Evolutionary conservation across 2,797 vertebrate genomes (phyloP).

Genomic region (Characodon lateralis): DNA sequence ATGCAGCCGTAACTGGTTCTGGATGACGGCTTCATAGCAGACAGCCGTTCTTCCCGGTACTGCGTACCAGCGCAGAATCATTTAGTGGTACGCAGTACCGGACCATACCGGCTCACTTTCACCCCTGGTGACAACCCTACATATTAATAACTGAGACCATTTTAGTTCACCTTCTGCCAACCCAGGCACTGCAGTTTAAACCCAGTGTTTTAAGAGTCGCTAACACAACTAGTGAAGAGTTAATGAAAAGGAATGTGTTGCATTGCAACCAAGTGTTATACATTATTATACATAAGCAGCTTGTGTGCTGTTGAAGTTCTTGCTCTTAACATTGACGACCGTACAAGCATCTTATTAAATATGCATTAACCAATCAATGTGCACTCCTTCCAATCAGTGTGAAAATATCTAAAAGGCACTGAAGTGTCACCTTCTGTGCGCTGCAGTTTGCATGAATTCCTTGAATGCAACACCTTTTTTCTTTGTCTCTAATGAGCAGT

Average conservation of each 20-base stretch:
- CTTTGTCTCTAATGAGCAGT: conserved; percentile 49
- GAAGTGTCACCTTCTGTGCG: conserved; percentile 14
- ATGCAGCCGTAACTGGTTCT: too few species aligned
- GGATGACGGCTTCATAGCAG: too few species aligned
- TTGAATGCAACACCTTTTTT: conserved; percentile 38
- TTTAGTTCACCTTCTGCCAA: neutral
- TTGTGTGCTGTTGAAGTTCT: neutral
- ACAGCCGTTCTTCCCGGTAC: too few species aligned
- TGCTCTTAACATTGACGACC: neutral
- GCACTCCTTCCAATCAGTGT: neutral
- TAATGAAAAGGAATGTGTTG: neutral
- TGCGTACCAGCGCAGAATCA: too few species aligned
- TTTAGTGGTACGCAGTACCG: too few species aligned
- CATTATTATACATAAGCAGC: neutral
- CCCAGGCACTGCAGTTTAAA: neutral
- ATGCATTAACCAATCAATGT: conserved; percentile 8
- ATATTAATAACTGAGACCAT: too few species aligned
- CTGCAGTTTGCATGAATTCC: conserved; percentile 31
- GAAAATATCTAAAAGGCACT: conserved; percentile 29
- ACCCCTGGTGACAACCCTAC: too few species aligned
- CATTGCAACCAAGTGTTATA: neutral
- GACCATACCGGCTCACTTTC: too few species aligned
- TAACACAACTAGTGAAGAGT: neutral
- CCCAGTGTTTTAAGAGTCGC: neutral
- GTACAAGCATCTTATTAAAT: conserved; percentile 11